A percentile compares a stretch with the other conserved stretches of the same genome.
Conservation (phyloP, 2,797 vertebrate species). For the Manis pentadactyla region DNA sequence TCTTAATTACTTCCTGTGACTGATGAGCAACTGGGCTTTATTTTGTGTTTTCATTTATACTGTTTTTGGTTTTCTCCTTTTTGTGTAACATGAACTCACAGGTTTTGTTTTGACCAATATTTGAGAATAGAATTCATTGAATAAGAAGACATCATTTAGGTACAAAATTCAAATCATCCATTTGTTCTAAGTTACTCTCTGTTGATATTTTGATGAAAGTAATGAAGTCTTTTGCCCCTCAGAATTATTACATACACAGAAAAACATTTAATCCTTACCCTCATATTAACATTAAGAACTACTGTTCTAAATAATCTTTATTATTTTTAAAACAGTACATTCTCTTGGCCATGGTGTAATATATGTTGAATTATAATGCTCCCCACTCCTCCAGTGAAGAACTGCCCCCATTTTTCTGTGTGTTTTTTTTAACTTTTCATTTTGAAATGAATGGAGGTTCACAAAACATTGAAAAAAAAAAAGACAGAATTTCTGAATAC, state of each 20-base stretch:
- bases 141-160: not conserved
- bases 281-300: not conserved
- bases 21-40: not conserved
- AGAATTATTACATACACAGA: not conserved
- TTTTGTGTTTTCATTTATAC: not conserved
- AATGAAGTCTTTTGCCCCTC: not conserved
- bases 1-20: not conserved
- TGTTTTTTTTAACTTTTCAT: not conserved
- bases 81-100: not conserved
- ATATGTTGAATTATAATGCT: not conserved
- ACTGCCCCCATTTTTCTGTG: not conserved
- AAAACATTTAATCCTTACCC: not conserved
- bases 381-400: not conserved
- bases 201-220: not conserved
- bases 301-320: not conserved
- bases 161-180: not conserved
- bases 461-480: not conserved
- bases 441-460: conserved; percentile 13
- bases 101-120: not conserved
- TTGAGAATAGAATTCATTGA: not conserved
- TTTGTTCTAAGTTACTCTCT: not conserved
- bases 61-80: not conserved
- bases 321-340: not conserved
- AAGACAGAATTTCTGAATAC: not conserved
- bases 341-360: not conserved